phyloP scores from a whole-genome alignment of 2,888 invertebrate genomes.

The Epirrhoe alternata region DNA sequence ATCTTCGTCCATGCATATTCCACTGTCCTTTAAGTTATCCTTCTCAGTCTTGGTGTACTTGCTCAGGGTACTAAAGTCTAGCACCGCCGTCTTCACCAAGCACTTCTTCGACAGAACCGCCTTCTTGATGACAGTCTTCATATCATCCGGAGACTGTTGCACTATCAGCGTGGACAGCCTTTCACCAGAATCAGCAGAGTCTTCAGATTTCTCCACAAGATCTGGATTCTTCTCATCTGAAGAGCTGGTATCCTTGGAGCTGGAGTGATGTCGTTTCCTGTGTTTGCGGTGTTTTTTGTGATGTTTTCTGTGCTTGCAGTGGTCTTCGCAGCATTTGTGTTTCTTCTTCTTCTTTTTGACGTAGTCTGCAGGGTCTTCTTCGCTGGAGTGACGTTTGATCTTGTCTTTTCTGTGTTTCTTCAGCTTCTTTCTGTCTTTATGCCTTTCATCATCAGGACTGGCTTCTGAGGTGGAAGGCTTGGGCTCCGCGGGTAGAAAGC shows the following conservation, averaged over 20 bases:
- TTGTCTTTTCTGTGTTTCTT: slow-evolving; percentile 90
- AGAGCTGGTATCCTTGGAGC: slow-evolving; percentile 79
- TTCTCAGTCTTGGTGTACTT: slow-evolving; percentile 67
- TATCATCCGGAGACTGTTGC: slow-evolving; percentile 73
- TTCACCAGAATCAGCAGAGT: slow-evolving; percentile 73
- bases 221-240: slow-evolving; percentile 81
- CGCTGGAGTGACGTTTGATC: slow-evolving; percentile 75
- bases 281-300: slow-evolving; percentile 93
- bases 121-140: slow-evolving; percentile 78
- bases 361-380: slow-evolving; percentile 77
- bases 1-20: slow-evolving; percentile 72
- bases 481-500: slow-evolving; percentile 49
- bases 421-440: slow-evolving; percentile 87
- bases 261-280: slow-evolving; percentile 89
- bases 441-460: slow-evolving; percentile 71
- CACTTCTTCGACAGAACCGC: slow-evolving; percentile 71
- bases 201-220: slow-evolving; percentile 77
- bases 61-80: slow-evolving; percentile 72
- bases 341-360: slow-evolving; percentile 88
- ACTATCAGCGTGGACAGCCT: slow-evolving; percentile 70
- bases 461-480: slow-evolving; percentile 53
- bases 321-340: slow-evolving; percentile 88
- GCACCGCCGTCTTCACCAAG: slow-evolving; percentile 71
- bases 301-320: slow-evolving; percentile 89
- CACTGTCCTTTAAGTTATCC: slow-evolving; percentile 77